Base-by-base conservation (phyloP, 2,113 vertebrate species). In the Theristicus caerulescens region DNA sequence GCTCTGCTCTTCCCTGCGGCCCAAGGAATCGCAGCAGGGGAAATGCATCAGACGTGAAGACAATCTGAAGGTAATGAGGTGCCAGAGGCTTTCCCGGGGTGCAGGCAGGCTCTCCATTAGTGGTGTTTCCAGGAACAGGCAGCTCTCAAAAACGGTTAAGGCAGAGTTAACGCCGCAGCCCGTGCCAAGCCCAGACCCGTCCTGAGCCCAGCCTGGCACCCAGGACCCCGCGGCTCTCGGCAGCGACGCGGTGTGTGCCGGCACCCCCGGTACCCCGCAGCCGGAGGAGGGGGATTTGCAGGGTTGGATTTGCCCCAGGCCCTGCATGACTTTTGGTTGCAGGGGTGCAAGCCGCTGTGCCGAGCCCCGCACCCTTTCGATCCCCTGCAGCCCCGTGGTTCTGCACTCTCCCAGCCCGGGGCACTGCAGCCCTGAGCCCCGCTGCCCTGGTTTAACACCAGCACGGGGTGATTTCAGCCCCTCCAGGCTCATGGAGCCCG, bases 331-430 rank as follows among this genome's bases (percentile, higher is more conserved):
- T 59, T 36, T 59, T 34, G 34, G 34, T 36, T 16, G 58, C 58
- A 59, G 34, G 34, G 58, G 14, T 16, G 58, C 22, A 36, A 36
- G 6, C 34, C 6, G 2, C 58, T 36, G 34, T 59, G n/a, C 58
- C 9, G 14, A 59, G 22, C 58, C n/a, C 58, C 22, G 9, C 4
- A 22, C 58, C 26, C 31, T 25, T 26, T n/a, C 1, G 7, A 10
- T 29, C 27, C 46, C 36, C 52, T 6, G 38, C 44, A 51, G 51
- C n/a, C 58, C 57, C 27, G 0, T 6, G 58, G 57, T 8, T 47
- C 76, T n/a, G 49, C 29, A 21, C 1, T 0, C 10, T 32, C 73
- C 13, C 8, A 1, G 10, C 59, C 17, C 3, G 0, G 7, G 36
- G 25, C 47, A 11, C 22, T 15, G 29, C 34, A 18, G 14, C 49